These are phyloP conservation scores for Drosophila arawakana DNA, from an alignment of 1,140 invertebrate genomes.

Conservation along the genomic window DNA sequence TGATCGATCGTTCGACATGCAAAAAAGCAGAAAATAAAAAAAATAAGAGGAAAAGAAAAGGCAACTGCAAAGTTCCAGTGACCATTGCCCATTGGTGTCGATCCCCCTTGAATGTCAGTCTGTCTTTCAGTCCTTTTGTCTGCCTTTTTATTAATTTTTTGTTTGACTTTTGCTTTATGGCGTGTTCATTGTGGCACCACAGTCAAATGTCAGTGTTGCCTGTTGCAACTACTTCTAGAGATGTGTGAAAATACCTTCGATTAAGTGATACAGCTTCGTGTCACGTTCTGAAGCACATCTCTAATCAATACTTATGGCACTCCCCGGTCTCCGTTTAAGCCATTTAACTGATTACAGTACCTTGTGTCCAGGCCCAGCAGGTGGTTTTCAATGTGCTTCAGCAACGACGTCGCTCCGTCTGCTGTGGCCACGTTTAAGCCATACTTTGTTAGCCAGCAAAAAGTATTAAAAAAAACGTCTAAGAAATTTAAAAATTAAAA, in stretches of 20 bases:
- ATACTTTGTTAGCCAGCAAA: slow-evolving; percentile 42
- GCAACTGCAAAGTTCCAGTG: slow-evolving; percentile 64
- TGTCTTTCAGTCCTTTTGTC: slow-evolving; percentile 16
- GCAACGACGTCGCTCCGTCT: slow-evolving; percentile 55
- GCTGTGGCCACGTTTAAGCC: slow-evolving; percentile 40
- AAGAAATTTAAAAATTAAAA: not conserved
- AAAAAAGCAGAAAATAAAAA: slow-evolving; percentile 47
- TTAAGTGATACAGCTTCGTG: slow-evolving; percentile 4
- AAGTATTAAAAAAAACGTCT: not conserved
- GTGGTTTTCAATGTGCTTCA: slow-evolving; percentile 74
- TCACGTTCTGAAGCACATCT: slow-evolving; percentile 8
- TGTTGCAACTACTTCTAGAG: slow-evolving; percentile 18
- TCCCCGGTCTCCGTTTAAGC: slow-evolving; percentile 36
- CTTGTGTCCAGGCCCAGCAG: slow-evolving; percentile 72
- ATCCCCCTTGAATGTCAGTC: slow-evolving; percentile 18
- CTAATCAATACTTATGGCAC: not conserved
- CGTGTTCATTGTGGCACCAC: slow-evolving; percentile 78
- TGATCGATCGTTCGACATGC: slow-evolving; percentile 82
- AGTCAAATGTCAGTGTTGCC: slow-evolving; percentile 53
- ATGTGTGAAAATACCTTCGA: not conserved
- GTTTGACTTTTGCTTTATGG: slow-evolving; percentile 83
- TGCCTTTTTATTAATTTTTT: slow-evolving; percentile 78
- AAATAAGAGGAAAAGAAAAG: slow-evolving; percentile 43
- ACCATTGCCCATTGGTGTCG: slow-evolving; percentile 35
- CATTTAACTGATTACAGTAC: slow-evolving; percentile 76